Base-by-base conservation (phyloP, 2,888 invertebrate species). In the Salpingus planirostris region DNA sequence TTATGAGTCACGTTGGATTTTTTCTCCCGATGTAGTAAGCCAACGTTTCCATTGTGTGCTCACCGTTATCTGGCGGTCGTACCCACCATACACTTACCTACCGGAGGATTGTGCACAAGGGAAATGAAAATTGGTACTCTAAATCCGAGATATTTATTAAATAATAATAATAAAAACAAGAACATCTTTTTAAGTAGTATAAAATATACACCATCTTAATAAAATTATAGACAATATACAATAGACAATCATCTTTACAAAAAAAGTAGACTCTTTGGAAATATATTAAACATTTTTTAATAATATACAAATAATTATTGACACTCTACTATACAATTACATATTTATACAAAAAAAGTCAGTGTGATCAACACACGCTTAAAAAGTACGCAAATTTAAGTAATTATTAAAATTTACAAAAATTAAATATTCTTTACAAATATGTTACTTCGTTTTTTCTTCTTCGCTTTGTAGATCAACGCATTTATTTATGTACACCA, bases 101-200 rank as follows among this genome's bases (percentile, higher is more conserved):
- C 18, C 5, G 18, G 18, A 18, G 8, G 18, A 18, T n/a, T n/a
- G n/a, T n/a, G n/a, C n/a, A 18, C 5, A 33, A 15, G 31, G 39
- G 12, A 25, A 21, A 29, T 8, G 5, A 18, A 5, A 18, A 8
- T 18, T 18, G 5, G 8, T 18, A 18, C 8, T 18, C 7, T 34
- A 41, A 46, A 38, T 44, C 38, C 37, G 43, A 52, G 43, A 51
- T 54, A 52, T 62, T 60, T 60, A 60, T 61, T 60, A 62, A 62
- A 61, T 55, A 60, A 60, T 58, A 62, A 62, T 59, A 62, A 61
- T 55, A 60, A 60, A 58, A 62, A 62, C 60, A 61, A 62, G 54
- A 55, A 58, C 52, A 56, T 50, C n/a, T 48, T 57, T 55, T 57
- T 55, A 60, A 55, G 58, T 57, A 59, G 58, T 60, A 61, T 55